Evolutionary conservation across 2,797 vertebrate genomes (phyloP), one percentile per base, ranked within the genome.

Genomic region (Clarias platycephalus): DNA sequence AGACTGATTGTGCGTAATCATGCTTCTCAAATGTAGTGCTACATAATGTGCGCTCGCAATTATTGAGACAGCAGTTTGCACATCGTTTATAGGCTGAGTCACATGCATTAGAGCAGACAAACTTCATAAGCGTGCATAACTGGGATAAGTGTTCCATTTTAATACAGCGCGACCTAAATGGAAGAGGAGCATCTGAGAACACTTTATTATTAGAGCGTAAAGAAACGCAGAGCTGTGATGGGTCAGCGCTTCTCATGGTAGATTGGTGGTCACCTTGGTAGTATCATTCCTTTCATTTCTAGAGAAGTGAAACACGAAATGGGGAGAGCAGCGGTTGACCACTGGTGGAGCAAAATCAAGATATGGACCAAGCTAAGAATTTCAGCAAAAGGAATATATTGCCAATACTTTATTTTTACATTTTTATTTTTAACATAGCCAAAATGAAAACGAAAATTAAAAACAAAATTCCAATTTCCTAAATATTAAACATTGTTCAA

Each of bases 141-240:
- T 67, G 40, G 26, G 79, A 37, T 37, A 40, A 58, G 55, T 40
- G 80, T 40, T 71, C 31, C 53, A 34, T 16, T 40, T 40, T 13
- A 67, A 37, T 15, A 7, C 24, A 34, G 49, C 4, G 62, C 63
- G 49, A 67, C 28, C 62, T n/a, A 67, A 77, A 64, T 83, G 44
- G 16, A 80, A 84, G 37, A 80, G 64, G 10, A 70, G 67, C 60
- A 40, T 83, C 66, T 80, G 24, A 63, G 37, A 71, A 71, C 63
- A 71, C 76, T 62, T 84, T 75, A 83, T 75, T 75, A 76, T 64
- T 75, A 76, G 81, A 83, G 37, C 28, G 20, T 75, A 64, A 64
- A 55, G 28, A 63, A 75, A 49, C n/a, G 82, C 57, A 10, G 82
- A 55, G 18, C 10, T 49, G 60, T 49, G 64, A 83, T 2, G 57